Evolutionary conservation across 2,797 vertebrate species (phyloP).

Genomic region (Percopsis omiscomaycus): DNA sequence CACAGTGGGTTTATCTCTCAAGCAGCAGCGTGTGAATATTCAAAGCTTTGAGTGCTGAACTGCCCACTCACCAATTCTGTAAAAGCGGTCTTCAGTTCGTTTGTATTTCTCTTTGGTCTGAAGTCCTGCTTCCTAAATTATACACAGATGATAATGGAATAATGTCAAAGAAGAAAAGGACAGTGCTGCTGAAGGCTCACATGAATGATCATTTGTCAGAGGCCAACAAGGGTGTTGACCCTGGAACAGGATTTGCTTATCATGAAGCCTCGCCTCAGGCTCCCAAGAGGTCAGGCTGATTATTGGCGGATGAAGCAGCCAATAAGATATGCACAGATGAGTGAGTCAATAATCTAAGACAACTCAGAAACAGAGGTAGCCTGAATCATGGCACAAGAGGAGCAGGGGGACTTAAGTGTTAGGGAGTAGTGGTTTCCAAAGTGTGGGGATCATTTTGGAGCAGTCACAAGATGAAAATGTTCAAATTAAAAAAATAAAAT

Average conservation of each 20-base stretch:
- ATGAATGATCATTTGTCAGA: no score
- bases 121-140: conserved; percentile 67
- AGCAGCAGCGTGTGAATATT: no score
- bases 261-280: conserved; percentile 31
- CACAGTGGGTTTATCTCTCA: neutral
- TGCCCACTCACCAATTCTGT: conserved; percentile 86
- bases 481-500: no score
- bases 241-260: conserved; percentile 3
- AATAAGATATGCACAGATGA: conserved; percentile 44
- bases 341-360: no score
- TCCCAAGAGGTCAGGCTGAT: conserved; percentile 35
- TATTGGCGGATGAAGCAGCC: conserved; percentile 57
- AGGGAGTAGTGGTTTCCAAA: no score
- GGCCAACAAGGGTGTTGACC: no score
- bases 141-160: conserved; percentile 18
- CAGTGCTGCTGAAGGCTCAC: conserved; percentile 2
- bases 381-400: conserved; percentile 29
- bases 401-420: no score
- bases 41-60: no score
- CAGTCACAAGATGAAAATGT: no score
- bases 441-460: no score
- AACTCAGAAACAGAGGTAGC: conserved; percentile 22
- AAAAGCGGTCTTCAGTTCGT: conserved; percentile 90
- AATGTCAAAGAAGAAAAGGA: neutral
- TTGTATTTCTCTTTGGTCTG: conserved; percentile 93